A percentile compares a stretch with the other conserved stretches of the same genome.
phyloP scores from a whole-genome alignment of 1,140 invertebrate species.

The Leptopilina boulardi region DNA sequence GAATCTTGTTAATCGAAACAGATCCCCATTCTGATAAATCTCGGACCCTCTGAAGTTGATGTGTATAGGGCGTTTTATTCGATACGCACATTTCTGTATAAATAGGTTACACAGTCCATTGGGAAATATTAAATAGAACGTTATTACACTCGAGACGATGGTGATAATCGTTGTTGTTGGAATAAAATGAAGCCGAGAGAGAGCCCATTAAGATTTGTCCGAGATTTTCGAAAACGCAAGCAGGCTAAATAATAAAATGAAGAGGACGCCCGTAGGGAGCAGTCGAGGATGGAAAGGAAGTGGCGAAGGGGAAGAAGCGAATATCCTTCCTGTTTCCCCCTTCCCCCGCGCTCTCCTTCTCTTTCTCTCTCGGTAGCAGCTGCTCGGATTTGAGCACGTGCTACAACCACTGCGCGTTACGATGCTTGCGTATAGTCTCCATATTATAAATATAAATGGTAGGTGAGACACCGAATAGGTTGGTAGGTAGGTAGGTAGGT shows the following conservation, averaged over 20 bases:
- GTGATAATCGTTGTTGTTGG: constrained; percentile 23
- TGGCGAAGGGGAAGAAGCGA: constrained; percentile 52
- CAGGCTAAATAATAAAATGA: background rate
- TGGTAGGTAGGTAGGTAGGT: constrained; percentile 50
- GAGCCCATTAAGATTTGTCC: constrained; percentile 16
- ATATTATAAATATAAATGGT: constrained; percentile 21
- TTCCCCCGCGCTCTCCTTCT: constrained; percentile 30
- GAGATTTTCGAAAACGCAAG: constrained; percentile 9
- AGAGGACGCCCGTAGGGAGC: constrained; percentile 33
- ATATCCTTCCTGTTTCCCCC: constrained; percentile 63
- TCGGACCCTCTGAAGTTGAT: background rate
- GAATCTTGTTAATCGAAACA: constrained; percentile 23
- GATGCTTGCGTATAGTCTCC: constrained; percentile 38
- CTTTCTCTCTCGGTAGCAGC: constrained; percentile 53
- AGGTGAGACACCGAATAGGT: constrained; percentile 39
- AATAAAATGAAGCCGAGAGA: background rate
- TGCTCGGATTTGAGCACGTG: constrained; percentile 73
- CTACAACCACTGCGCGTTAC: constrained; percentile 66
- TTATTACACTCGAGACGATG: background rate
- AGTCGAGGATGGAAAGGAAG: constrained; percentile 51
- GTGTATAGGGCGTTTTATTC: constrained; percentile 2
- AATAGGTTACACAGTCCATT: background rate
- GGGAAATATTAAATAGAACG: constrained; percentile 5
- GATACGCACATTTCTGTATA: background rate
- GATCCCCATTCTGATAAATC: constrained; percentile 12